Conservation (phyloP, 2,888 invertebrate genomes). For the Geophilus truncorum region DNA sequence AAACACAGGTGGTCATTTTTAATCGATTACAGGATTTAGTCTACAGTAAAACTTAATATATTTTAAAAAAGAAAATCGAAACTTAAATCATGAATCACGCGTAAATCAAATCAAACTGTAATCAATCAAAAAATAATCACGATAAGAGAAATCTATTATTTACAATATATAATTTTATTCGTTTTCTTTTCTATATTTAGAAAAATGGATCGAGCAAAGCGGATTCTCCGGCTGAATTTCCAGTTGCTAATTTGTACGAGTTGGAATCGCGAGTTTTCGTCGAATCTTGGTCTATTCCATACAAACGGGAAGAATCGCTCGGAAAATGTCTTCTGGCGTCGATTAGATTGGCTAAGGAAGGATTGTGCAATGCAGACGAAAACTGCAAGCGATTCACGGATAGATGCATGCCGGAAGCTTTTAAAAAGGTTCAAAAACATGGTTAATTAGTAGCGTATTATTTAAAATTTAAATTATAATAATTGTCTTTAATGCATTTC, state of each 20-base stretch:
- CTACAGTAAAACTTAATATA: too few species aligned
- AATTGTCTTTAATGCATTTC: slow-evolving; percentile 29
- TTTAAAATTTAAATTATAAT: neutral
- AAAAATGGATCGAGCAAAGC: neutral
- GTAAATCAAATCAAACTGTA: too few species aligned
- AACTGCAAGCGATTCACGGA: slow-evolving; percentile 51
- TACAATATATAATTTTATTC: neutral
- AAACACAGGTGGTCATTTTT: neutral
- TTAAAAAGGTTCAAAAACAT: slow-evolving; percentile 47
- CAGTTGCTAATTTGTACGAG: slow-evolving; percentile 52
- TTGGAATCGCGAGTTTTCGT: slow-evolving; percentile 52
- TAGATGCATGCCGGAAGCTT: slow-evolving; percentile 51
- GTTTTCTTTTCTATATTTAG: neutral
- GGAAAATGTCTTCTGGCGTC: slow-evolving; percentile 52
- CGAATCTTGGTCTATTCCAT: slow-evolving; percentile 54
- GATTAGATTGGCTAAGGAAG: slow-evolving; percentile 49
- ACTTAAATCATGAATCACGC: too few species aligned
- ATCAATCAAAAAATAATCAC: neutral
- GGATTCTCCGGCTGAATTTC: slow-evolving; percentile 45
- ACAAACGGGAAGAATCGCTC: slow-evolving; percentile 52
- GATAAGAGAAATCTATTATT: neutral
- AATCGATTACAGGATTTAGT: neutral
- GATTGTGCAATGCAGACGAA: slow-evolving; percentile 49
- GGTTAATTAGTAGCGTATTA: neutral
- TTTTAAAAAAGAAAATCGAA: too few species aligned